Conservation (phyloP, 2,888 invertebrate genomes). For the Cantharis flavilabris region DNA sequence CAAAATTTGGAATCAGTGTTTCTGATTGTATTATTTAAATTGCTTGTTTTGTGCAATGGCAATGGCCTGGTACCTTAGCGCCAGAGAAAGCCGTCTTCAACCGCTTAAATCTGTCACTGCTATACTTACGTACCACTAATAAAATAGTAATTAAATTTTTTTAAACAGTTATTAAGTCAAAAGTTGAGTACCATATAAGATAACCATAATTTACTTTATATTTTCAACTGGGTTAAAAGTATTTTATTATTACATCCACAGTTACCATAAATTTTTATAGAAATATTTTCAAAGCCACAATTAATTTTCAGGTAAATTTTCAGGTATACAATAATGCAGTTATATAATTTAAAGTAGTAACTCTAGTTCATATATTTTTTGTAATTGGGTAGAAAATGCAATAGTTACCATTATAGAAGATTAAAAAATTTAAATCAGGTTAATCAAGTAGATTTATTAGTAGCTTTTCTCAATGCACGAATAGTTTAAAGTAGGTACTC, state of each 20-base stretch:
- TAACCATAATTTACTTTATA: not conserved
- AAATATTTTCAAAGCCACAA: too few species aligned
- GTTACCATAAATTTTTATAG: not conserved
- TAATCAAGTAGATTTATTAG: not conserved
- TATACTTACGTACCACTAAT: not conserved
- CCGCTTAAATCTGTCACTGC: not conserved
- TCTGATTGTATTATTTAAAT: too few species aligned
- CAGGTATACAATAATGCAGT: not conserved
- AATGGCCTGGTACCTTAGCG: not conserved
- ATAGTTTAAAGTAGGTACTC: not conserved
- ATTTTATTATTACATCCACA: not conserved
- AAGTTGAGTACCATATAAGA: not conserved
- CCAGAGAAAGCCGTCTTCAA: not conserved
- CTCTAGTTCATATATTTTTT: not conserved
- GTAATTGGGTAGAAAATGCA: not conserved
- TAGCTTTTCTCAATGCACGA: not conserved
- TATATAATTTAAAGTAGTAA: not conserved
- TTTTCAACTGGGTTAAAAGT: not conserved
- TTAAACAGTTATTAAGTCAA: not conserved
- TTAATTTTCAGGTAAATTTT: too few species aligned
- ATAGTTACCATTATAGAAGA: not conserved
- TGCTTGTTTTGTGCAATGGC: too few species aligned
- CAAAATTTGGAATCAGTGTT: too few species aligned
- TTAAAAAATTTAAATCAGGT: not conserved
- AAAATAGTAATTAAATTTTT: not conserved